Evolutionary conservation across 2,797 vertebrate genomes (phyloP), one percentile per base, ranked within the genome.

Genomic region (Benthosema pterotum): DNA sequence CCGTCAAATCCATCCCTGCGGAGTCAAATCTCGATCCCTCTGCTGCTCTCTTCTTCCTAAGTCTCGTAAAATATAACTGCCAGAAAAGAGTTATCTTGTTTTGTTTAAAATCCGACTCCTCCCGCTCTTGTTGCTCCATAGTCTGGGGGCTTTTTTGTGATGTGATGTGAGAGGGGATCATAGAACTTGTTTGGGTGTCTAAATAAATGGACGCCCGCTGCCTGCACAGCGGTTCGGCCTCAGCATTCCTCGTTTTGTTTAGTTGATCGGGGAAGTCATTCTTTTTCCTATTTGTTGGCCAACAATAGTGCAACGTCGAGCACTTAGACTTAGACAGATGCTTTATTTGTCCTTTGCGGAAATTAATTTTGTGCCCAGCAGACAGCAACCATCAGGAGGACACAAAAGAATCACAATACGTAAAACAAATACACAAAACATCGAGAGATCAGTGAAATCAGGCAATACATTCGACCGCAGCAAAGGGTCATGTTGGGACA

Each of bases 161-260:
- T n/a, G n/a, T n/a, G n/a, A n/a, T n/a, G 57, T 52, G 54, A 71
- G 66, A 69, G 58, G n/a, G 12, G 15, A 57, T 57, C 52, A 42
- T n/a, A 50, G 61, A 58, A 13, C 3, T 22, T 65, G 32, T 65
- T 67, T 74, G 18, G 59, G 8, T 58, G 32, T 48, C 45, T 52
- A 77, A 74, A 73, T 66, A 58, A 72, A 67, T 42, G 53, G 28
- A 16, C 17, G 4, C 6, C n/a, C n/a, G n/a, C n/a, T n/a, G n/a
- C n/a, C n/a, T n/a, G 45, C 0, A 19, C 0, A 6, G 16, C 8
- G 17, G 32, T 42, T 56, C 5, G 15, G 42, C 18, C 28, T 69
- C 13, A 12, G 38, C 68, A 18, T 22, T 56, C 16, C 61, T 67
- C 46, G 42, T 49, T 22, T 28, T 69, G 71, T 54, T 61, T 67